Evolutionary conservation across 1,140 invertebrate genomes (phyloP).

Genomic region (Habropoda laboriosa): DNA sequence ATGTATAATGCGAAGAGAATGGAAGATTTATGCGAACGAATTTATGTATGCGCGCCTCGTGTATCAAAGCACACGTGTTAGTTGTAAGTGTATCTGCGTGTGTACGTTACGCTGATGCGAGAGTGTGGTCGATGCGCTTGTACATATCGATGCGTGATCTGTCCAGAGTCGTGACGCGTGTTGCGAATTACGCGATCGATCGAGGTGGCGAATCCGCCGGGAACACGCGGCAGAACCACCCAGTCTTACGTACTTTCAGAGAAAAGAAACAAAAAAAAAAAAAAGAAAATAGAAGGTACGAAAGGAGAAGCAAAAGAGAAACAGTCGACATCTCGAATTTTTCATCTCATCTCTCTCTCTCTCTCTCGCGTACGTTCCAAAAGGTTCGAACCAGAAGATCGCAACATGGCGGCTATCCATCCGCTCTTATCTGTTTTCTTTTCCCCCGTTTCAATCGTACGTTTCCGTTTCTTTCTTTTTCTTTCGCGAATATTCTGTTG

Average conservation of each 20-base stretch:
- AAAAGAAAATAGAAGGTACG: slow-evolving; percentile 10
- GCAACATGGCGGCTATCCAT: slow-evolving; percentile 13
- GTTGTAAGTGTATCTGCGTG: background rate
- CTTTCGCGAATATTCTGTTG: background rate
- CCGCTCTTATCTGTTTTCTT: background rate
- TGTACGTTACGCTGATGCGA: background rate
- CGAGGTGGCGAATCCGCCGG: background rate
- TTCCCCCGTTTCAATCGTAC: too few relatives aligned
- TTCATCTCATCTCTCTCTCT: background rate
- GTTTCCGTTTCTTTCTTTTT: slow-evolving; percentile 12
- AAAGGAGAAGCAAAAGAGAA: slow-evolving; percentile 17
- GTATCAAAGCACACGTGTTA: background rate
- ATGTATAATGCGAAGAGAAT: slow-evolving; percentile 14
- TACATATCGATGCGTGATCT: slow-evolving; percentile 38
- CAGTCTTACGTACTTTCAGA: slow-evolving; percentile 48
- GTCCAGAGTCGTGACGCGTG: slow-evolving; percentile 46
- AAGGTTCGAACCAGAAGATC: slow-evolving; percentile 35
- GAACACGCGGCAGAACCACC: background rate
- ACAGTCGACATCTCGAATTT: slow-evolving; percentile 24
- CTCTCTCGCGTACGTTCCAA: background rate
- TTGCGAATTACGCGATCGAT: slow-evolving; percentile 41
- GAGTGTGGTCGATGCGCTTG: slow-evolving; percentile 25
- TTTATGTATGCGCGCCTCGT: slow-evolving; percentile 1
- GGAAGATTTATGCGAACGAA: slow-evolving; percentile 31
- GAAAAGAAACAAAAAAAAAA: background rate